Evolutionary conservation across 2,888 invertebrate genomes (phyloP), one percentile per base, ranked within the genome.

Genomic region (Lasiommata megera): DNA sequence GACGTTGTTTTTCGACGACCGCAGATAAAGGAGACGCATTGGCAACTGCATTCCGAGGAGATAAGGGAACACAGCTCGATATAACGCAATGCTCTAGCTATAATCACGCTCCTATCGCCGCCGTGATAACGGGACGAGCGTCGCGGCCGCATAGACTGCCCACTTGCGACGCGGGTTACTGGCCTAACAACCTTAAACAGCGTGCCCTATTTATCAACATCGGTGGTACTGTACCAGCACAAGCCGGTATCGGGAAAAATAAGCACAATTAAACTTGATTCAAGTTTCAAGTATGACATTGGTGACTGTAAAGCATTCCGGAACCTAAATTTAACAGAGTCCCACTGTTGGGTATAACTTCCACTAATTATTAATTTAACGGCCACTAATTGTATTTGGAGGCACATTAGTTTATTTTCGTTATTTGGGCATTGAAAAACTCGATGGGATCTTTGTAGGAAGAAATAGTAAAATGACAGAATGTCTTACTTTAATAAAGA

Each of bases 41-140:
- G 71, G 71, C 69, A 70, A 84, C 77, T 87, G 84, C 84, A 85
- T 82, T 77, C 73, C 71, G 71, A 72, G 69, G 71, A 79, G 82
- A 87, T 88, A 88, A 81, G 76, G 64, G 62, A 64, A 67, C 66
- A 61, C 74, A 69, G 77, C 75, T 76, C 80, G 79, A n/a, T n/a
- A n/a, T n/a, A n/a, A n/a, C 79, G 80, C 80, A 82, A 74, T 71
- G 75, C 70, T 68, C 72, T 76, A 70, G 73, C 73, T 82, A 85
- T 82, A 82, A 72, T 70, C 71, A 68, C 70, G 67, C 69, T 67
- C 75, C 76, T 84, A 86, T 87, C 87, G 77, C 73, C 65, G 64
- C 68, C 66, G 63, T 71, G 70, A 87, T 88, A 87, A 84, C 83
- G 79, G 80, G 74, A 80, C 74, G 77, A 72, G 67, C 71, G 16